A percentile compares a stretch with the other conserved stretches of the same genome.
These are phyloP conservation scores for Galagoides demidoff DNA, from an alignment of 2,797 vertebrate species.

Conservation along the genomic window DNA sequence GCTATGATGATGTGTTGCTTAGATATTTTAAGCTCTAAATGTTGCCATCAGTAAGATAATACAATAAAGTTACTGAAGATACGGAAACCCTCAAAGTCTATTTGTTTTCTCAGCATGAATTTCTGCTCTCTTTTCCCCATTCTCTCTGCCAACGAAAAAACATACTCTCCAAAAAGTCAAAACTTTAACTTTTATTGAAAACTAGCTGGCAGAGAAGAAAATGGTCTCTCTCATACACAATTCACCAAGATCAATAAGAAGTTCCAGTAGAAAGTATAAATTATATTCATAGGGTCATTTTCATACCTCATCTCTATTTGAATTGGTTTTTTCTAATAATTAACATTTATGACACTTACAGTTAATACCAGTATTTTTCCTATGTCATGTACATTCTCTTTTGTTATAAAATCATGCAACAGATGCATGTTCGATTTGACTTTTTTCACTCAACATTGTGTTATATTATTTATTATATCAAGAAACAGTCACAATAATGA, in stretches of 20 bases:
- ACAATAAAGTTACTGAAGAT: slow-evolving; percentile 11
- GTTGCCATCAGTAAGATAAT: slow-evolving; percentile 33
- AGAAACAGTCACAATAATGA: not conserved
- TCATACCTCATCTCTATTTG: not conserved
- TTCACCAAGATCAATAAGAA: not conserved
- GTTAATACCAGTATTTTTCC: slow-evolving; percentile 15
- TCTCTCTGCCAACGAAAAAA: slow-evolving; percentile 3
- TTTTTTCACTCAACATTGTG: not conserved
- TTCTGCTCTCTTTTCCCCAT: slow-evolving; percentile 34
- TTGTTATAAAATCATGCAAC: slow-evolving; percentile 35
- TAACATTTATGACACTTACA: not conserved
- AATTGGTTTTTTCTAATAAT: not conserved
- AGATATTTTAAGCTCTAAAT: slow-evolving; percentile 48
- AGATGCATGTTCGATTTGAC: not conserved
- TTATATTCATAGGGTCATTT: not conserved
- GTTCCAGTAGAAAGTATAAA: not conserved
- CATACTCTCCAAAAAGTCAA: not conserved
- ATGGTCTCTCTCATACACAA: slow-evolving; percentile 10
- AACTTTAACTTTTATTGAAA: slow-evolving; percentile 4
- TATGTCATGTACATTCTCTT: not conserved
- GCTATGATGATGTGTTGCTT: slow-evolving; percentile 18
- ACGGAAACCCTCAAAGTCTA: not conserved
- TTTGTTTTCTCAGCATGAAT: slow-evolving; percentile 36
- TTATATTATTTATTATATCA: slow-evolving; percentile 28
- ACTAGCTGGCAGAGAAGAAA: not conserved